A percentile compares a stretch with the other conserved stretches of the same genome.
Evolutionary conservation across 2,797 vertebrate species (phyloP).

Genomic region (Muraenolepis orangiensis): DNA sequence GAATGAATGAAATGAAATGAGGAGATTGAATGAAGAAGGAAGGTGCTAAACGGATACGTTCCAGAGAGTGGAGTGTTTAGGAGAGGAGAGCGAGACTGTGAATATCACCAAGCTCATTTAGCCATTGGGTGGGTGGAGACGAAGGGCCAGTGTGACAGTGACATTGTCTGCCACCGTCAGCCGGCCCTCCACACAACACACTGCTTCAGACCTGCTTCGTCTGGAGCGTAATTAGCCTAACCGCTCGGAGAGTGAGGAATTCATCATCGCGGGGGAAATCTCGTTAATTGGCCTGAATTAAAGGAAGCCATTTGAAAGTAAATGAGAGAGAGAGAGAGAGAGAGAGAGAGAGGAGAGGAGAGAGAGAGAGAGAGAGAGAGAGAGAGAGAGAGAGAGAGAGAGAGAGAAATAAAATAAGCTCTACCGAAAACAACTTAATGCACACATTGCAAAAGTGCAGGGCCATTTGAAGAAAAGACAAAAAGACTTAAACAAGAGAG

Average conservation of each 20-base stretch:
- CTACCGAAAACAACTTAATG: neutral
- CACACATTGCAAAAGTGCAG: no score
- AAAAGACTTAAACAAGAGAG: neutral
- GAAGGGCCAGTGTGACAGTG: slow-evolving; percentile 82
- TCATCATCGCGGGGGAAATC: slow-evolving; percentile 87
- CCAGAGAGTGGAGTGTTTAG: neutral
- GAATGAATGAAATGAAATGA: no score
- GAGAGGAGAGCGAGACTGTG: slow-evolving; percentile 46
- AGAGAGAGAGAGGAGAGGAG: neutral
- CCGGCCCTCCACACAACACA: slow-evolving; percentile 74
- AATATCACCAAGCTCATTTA: slow-evolving; percentile 71
- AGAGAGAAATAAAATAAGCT: neutral
- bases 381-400: neutral
- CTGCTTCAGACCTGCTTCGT: slow-evolving; percentile 86
- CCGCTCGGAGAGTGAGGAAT: slow-evolving; percentile 89
- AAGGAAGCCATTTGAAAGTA: slow-evolving; percentile 81
- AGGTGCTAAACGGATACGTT: no score
- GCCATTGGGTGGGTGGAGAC: slow-evolving; percentile 78
- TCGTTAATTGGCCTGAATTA: slow-evolving; percentile 90
- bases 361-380: neutral
- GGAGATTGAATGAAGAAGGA: neutral
- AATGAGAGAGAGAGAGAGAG: neutral
- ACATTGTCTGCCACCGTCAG: slow-evolving; percentile 86
- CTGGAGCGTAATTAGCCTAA: slow-evolving; percentile 88
- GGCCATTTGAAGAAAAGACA: neutral